A percentile compares a stretch with the other conserved stretches of the same genome.
These are phyloP conservation scores for Lasioglossum zephyrum DNA, from an alignment of 2,888 invertebrate genomes.

Conservation along the genomic window DNA sequence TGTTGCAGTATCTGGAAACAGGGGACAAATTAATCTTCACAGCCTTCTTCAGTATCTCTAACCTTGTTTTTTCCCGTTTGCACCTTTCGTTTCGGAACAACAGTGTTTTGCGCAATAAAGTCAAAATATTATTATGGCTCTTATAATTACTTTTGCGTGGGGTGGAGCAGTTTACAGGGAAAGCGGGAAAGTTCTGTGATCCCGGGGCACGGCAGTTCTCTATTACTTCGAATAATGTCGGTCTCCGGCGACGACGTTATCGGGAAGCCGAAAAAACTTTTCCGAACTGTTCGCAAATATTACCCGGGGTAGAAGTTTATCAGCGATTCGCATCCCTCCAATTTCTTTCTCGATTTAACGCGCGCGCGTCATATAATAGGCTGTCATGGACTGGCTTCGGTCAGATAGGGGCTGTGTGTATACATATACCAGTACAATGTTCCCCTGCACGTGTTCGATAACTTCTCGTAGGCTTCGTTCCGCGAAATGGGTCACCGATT, in stretches of 20 bases:
- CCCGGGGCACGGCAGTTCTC: neutral
- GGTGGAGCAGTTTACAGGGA: neutral
- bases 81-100: neutral
- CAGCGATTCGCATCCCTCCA: slow-evolving; percentile 47
- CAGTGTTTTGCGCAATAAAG: neutral
- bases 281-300: slow-evolving; percentile 15
- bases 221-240: neutral
- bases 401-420: slow-evolving; percentile 52
- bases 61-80: neutral
- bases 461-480: slow-evolving; percentile 42
- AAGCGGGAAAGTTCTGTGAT: slow-evolving; percentile 6
- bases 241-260: neutral
- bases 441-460: slow-evolving; percentile 56
- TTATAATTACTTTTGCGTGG: neutral
- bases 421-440: slow-evolving; percentile 30
- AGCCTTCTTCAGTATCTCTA: neutral
- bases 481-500: slow-evolving; percentile 48
- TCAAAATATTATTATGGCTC: slow-evolving; percentile 1
- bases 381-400: slow-evolving; percentile 46
- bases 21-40: neutral
- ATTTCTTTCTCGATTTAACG: slow-evolving; percentile 69
- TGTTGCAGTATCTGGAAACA: too few relatives aligned
- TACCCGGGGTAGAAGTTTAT: slow-evolving; percentile 33
- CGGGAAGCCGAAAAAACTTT: slow-evolving; percentile 26
- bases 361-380: slow-evolving; percentile 44